phyloP scores from a whole-genome alignment of 2,113 vertebrate genomes.

The Macquaria australasica region DNA sequence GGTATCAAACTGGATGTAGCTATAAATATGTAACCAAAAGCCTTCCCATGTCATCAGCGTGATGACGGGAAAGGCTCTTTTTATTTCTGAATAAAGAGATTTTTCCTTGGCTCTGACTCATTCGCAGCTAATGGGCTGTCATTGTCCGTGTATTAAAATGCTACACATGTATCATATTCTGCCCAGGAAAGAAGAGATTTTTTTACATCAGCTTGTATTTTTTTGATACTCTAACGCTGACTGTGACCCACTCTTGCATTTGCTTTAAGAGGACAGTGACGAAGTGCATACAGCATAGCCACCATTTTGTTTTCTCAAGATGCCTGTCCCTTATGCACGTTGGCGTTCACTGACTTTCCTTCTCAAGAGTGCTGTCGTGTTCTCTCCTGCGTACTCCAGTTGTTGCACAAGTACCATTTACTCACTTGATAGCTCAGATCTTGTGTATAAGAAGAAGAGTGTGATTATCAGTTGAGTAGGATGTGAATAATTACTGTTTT shows the following conservation, averaged over 20 bases:
- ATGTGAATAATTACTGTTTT: conserved; percentile 20
- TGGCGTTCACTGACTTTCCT: not conserved
- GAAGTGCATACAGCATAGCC: not conserved
- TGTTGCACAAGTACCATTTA: conserved; percentile 24
- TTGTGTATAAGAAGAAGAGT: conserved; percentile 23
- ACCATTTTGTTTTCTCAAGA: conserved; percentile 55
- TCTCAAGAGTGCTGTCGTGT: not conserved
- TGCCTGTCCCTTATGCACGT: conserved; percentile 12
- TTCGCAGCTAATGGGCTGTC: not conserved
- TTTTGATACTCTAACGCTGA: not conserved
- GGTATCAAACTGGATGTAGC: not conserved
- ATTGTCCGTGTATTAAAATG: not conserved
- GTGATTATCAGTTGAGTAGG: conserved; percentile 10
- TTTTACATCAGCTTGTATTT: not conserved
- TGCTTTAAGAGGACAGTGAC: not conserved
- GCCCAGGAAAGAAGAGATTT: not conserved
- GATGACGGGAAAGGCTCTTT: not conserved
- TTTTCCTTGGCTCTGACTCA: not conserved
- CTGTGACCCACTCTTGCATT: not conserved
- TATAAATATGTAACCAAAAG: not conserved
- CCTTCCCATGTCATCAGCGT: not conserved
- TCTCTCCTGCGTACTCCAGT: not conserved
- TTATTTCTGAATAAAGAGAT: not conserved
- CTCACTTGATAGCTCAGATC: conserved; percentile 10
- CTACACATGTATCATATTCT: not conserved